Conservation (phyloP, 53 echinoderm and acorn worm genomes). For the Pentamera pediparva region DNA sequence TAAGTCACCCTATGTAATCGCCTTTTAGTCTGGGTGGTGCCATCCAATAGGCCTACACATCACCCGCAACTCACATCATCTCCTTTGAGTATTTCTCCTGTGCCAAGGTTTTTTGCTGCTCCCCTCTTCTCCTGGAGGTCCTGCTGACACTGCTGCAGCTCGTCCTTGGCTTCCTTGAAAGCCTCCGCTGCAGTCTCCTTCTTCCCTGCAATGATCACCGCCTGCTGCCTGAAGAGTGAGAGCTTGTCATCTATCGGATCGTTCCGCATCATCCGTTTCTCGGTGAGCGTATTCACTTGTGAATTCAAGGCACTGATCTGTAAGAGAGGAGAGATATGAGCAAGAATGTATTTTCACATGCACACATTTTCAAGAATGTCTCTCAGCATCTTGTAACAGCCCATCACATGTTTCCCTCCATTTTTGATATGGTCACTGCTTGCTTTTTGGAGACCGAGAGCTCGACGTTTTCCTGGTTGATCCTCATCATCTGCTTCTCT, state of each 20-base stretch:
- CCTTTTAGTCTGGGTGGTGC: too few species aligned
- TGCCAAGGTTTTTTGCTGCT: slow-evolving; percentile 62
- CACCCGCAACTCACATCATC: slow-evolving; percentile 78
- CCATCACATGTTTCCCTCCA: too few species aligned
- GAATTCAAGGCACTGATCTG: slow-evolving; percentile 75
- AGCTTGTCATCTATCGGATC: slow-evolving; percentile 98
- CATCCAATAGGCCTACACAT: too few species aligned
- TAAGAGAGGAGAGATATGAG: neutral
- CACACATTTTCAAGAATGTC: too few species aligned
- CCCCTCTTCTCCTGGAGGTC: slow-evolving; percentile 83
- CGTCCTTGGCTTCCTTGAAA: slow-evolving; percentile 76
- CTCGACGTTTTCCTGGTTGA: too few species aligned
- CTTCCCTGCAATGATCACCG: slow-evolving; percentile 96
- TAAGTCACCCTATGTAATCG: too few species aligned
- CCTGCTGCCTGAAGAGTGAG: slow-evolving; percentile 93
- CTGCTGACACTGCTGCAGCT: slow-evolving; percentile 52
- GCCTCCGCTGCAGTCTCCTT: slow-evolving; percentile 87
- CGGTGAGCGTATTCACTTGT: slow-evolving; percentile 79
- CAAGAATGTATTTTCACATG: too few species aligned
- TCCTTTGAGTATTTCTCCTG: slow-evolving; percentile 94
- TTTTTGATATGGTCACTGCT: too few species aligned
- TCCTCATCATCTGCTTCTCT: too few species aligned
- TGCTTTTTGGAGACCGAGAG: too few species aligned
- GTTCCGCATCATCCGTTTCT: slow-evolving; percentile 97
- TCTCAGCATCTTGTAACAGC: too few species aligned